Percentiles rank a stretch among this genome's conserved stretches.
These are phyloP conservation scores for Hyposmocoma kahamanoa DNA, from an alignment of 1,140 invertebrate genomes.

Conservation along the genomic window DNA sequence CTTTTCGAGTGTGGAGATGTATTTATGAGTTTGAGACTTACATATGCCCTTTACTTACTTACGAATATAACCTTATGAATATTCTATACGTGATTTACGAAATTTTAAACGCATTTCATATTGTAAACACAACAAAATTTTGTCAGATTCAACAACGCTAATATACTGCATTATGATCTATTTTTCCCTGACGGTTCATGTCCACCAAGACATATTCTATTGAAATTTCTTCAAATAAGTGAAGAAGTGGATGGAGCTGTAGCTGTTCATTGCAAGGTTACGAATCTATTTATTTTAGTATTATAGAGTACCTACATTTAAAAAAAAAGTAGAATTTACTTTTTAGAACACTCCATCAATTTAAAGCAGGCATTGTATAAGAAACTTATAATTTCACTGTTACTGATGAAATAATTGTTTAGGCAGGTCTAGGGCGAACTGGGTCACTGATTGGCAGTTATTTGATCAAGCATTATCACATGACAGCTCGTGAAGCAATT, in stretches of 20 bases:
- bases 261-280: conserved; percentile 98
- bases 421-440: conserved; percentile 96
- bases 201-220: conserved; percentile 91
- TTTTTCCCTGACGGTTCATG: conserved; percentile 98
- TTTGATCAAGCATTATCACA: conserved; percentile 97
- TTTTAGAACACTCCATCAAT: too few relatives aligned
- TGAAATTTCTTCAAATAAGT: conserved; percentile 91
- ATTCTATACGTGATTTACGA: too few relatives aligned
- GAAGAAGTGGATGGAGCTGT: conserved; percentile 86
- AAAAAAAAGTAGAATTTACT: too few relatives aligned
- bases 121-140: conserved; percentile 1
- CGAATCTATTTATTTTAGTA: too few relatives aligned
- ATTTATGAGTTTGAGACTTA: too few relatives aligned
- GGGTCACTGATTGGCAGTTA: conserved; percentile 97
- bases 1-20: too few relatives aligned
- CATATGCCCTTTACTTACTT: too few relatives aligned
- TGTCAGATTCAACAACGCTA: conserved; percentile 88
- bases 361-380: too few relatives aligned
- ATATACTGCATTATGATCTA: conserved; percentile 95
- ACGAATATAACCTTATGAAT: too few relatives aligned
- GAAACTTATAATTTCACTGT: too few relatives aligned
- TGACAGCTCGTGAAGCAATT: conserved; percentile 94
- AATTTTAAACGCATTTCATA: too few relatives aligned
- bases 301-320: too few relatives aligned
- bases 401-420: conserved; percentile 52